phyloP scores from a whole-genome alignment of 2,888 invertebrate genomes.

The Phymatocera aterrima region DNA sequence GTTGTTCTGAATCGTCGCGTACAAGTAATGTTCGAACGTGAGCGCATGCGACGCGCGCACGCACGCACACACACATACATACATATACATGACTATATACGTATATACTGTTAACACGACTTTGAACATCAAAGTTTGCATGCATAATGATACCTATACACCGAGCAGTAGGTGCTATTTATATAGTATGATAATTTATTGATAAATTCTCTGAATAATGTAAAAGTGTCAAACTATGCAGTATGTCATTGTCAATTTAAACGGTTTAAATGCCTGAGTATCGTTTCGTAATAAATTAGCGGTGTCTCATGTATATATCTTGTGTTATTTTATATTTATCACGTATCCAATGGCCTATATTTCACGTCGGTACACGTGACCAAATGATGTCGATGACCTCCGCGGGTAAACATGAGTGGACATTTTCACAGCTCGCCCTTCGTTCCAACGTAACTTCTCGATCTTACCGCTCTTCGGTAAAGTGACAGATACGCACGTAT shows the following conservation, averaged over 20 bases:
- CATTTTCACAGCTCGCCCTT: background rate
- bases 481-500: background rate
- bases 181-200: slow-evolving; percentile 69
- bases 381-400: slow-evolving; percentile 34
- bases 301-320: slow-evolving; percentile 47
- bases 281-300: slow-evolving; percentile 69
- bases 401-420: slow-evolving; percentile 30
- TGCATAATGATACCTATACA: background rate
- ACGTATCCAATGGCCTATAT: slow-evolving; percentile 42
- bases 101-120: too few relatives aligned
- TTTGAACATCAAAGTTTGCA: too few relatives aligned
- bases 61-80: background rate
- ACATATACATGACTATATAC: too few relatives aligned
- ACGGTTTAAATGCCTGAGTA: slow-evolving; percentile 61
- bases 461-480: background rate
- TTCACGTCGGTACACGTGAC: background rate
- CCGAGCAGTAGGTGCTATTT: slow-evolving; percentile 60
- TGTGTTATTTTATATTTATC: slow-evolving; percentile 9
- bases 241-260: slow-evolving; percentile 69
- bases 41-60: too few relatives aligned
- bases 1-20: too few relatives aligned
- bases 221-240: slow-evolving; percentile 60
- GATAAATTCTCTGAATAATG: slow-evolving; percentile 71
- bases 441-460: background rate
- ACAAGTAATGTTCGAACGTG: background rate